phyloP scores from a whole-genome alignment of 2,113 vertebrate genomes.

The Zosterops hypoxanthus region DNA sequence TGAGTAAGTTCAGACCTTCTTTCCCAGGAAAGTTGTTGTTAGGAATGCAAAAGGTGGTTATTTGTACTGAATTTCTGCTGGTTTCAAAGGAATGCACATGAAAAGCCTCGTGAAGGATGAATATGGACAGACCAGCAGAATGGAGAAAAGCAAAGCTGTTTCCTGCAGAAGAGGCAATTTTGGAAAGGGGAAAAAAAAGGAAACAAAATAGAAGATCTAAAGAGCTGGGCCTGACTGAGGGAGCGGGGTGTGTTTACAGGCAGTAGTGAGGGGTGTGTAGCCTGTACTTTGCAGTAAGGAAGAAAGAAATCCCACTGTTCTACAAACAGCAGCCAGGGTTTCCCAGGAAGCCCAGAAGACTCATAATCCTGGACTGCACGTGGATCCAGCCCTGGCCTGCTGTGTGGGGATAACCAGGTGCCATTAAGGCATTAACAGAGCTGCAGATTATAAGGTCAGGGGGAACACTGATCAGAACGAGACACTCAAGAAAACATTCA shows the following conservation, averaged over 20 bases:
- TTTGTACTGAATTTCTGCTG: not conserved
- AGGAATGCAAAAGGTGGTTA: not conserved
- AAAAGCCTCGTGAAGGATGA: not conserved
- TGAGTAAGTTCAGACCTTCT: not conserved
- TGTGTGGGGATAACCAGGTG: not conserved
- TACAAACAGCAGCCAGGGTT: not conserved
- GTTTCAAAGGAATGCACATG: not conserved
- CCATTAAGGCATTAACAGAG: constrained; percentile 33
- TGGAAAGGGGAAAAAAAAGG: accelerated
- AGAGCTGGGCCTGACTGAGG: not conserved
- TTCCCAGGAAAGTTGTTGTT: not conserved
- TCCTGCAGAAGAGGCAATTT: not conserved
- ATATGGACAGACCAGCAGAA: not conserved
- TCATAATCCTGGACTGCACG: not conserved
- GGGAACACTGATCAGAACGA: not conserved
- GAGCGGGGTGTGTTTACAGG: not conserved
- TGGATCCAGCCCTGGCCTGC: not conserved
- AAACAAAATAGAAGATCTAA: not conserved
- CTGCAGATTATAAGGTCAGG: not conserved
- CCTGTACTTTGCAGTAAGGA: not conserved
- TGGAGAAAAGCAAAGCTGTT: not conserved
- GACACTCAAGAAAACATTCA: not conserved
- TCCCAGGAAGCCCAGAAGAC: not conserved
- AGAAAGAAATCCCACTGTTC: not conserved
- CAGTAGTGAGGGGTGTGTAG: not conserved